Evolutionary conservation across 2,797 vertebrate genomes (phyloP).

Genomic region (Ctenopoma kingsleyae): DNA sequence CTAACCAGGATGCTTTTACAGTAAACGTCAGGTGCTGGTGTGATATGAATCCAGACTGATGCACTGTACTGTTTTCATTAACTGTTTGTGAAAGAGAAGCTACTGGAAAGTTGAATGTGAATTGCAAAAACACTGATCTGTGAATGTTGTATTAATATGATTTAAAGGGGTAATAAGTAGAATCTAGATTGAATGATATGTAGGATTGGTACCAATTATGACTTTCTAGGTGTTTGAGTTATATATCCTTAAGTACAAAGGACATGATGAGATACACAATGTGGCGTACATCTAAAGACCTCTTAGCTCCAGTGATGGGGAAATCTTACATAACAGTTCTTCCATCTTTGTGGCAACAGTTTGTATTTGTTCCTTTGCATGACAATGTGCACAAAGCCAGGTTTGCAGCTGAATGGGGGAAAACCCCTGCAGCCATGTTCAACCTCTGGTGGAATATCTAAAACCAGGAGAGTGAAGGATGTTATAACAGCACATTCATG

Average conservation of each 20-base stretch:
- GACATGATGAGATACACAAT: neutral
- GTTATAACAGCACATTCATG: no score
- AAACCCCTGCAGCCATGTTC: no score
- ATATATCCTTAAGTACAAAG: neutral
- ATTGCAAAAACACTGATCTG: conserved; percentile 6
- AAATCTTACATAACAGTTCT: no score
- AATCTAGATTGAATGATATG: neutral
- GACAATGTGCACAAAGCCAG: neutral
- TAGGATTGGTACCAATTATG: neutral
- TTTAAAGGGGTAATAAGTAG: neutral
- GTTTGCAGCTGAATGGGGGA: neutral
- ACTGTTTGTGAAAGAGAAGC: conserved; percentile 10
- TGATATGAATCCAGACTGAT: neutral
- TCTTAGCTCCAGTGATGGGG: no score
- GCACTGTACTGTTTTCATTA: neutral
- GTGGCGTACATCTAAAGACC: no score
- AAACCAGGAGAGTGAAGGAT: no score
- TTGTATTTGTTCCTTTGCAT: neutral
- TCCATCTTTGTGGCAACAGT: neutral
- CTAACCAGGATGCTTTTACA: conserved; percentile 24
- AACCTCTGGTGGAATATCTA: no score
- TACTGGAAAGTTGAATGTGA: neutral
- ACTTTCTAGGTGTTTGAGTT: neutral
- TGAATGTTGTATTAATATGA: conserved; percentile 5
- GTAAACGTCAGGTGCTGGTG: conserved; percentile 15